Evolutionary conservation across 2,888 invertebrate genomes (phyloP).

Genomic region (Aporophyla lueneburgensis): DNA sequence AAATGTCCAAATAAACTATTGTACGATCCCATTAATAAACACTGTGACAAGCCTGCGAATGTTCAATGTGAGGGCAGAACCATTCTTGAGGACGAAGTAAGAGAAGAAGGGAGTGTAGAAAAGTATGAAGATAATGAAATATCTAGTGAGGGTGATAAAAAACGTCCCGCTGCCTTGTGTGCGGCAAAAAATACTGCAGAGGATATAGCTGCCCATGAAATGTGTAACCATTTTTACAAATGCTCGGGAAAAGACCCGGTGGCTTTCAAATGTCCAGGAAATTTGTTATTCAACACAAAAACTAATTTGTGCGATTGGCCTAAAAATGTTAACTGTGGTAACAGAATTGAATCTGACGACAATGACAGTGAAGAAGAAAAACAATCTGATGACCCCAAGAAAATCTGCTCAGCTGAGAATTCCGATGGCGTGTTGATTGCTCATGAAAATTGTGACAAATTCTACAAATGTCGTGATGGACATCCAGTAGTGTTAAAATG

Average conservation of each 20-base stretch:
- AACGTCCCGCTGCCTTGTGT: conserved; percentile 60
- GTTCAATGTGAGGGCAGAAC: conserved; percentile 69
- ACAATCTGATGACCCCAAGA: conserved; percentile 59
- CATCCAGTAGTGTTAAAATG: conserved; percentile 68
- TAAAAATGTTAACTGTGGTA: conserved; percentile 66
- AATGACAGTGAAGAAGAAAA: conserved; percentile 24
- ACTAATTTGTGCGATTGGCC: conserved; percentile 67
- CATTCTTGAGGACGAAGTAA: conserved; percentile 26
- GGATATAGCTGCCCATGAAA: conserved; percentile 69
- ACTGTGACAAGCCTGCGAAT: conserved; percentile 67
- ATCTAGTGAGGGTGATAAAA: neutral
- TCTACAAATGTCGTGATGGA: conserved; percentile 72
- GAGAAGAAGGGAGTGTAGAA: neutral
- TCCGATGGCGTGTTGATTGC: conserved; percentile 72
- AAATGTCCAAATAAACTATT: conserved; percentile 60
- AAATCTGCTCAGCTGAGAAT: conserved; percentile 67
- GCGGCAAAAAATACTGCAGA: conserved; percentile 62
- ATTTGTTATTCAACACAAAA: conserved; percentile 65
- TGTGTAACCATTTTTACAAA: conserved; percentile 73
- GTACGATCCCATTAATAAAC: conserved; percentile 63
- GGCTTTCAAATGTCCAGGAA: conserved; percentile 59
- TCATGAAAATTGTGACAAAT: conserved; percentile 74
- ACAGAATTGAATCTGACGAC: conserved; percentile 43
- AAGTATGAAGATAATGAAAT: conserved; percentile 28
- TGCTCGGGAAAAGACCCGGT: conserved; percentile 68